Evolutionary conservation across 2,888 invertebrate genomes (phyloP).

Genomic region (Carterocephalus palaemon): DNA sequence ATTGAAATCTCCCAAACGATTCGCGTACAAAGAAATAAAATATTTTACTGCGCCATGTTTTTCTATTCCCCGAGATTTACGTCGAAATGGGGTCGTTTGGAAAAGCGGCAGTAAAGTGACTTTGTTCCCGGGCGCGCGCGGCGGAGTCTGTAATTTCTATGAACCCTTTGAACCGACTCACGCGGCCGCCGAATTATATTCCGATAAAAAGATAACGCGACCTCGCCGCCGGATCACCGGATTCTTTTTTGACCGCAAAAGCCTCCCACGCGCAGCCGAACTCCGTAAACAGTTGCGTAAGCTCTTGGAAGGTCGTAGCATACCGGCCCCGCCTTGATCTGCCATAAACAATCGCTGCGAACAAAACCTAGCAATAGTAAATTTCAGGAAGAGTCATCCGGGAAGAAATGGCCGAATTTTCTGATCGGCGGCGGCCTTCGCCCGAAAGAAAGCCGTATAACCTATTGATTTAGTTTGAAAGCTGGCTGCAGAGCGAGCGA

Average conservation of each 20-base stretch:
- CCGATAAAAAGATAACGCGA: conserved; percentile 2
- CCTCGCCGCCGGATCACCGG: conserved; percentile 1
- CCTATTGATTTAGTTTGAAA: neutral
- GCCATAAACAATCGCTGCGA: conserved; percentile 26
- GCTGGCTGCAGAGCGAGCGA: neutral
- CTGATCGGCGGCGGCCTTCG: conserved; percentile 36
- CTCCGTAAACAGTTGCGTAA: conserved; percentile 22
- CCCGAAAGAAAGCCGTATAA: conserved; percentile 6
- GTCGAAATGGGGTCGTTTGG: conserved; percentile 18
- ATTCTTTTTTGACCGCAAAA: conserved; percentile 3
- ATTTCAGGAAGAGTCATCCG: conserved; percentile 48
- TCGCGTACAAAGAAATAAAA: conserved; percentile 21
- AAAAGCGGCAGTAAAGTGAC: conserved; percentile 3
- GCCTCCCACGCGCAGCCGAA: conserved; percentile 3
- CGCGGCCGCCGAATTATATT: neutral
- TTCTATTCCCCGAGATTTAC: conserved; percentile 22
- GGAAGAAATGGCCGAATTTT: conserved; percentile 57
- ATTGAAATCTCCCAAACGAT: conserved; percentile 24
- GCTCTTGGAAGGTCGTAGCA: conserved; percentile 24
- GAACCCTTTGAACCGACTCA: conserved; percentile 11
- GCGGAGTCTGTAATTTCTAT: conserved; percentile 7
- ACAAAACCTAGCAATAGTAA: conserved; percentile 36
- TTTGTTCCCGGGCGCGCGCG: conserved; percentile 2
- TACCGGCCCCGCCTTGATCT: conserved; percentile 26
- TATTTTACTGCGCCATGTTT: conserved; percentile 25